A percentile compares a stretch with the other conserved stretches of the same genome.
These are phyloP conservation scores for Torymus tubicola DNA, from an alignment of 2,888 invertebrate genomes.

Conservation along the genomic window DNA sequence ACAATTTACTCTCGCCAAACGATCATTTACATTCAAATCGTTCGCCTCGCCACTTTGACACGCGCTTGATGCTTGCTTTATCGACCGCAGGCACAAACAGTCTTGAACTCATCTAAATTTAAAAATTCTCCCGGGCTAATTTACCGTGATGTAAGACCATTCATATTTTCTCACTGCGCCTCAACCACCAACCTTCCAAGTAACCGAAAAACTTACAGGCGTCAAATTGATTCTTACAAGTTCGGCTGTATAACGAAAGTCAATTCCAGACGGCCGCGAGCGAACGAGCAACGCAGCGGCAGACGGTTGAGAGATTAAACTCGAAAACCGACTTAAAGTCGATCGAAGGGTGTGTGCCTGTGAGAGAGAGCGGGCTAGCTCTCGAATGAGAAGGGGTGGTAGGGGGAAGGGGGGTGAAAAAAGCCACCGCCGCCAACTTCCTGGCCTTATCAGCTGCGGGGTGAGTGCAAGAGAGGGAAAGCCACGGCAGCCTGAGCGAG, in stretches of 20 bases:
- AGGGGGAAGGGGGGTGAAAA: constrained; percentile 8
- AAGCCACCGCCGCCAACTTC: constrained; percentile 16
- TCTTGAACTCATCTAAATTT: not conserved
- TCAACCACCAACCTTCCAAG: not conserved
- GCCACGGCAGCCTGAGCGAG: not conserved
- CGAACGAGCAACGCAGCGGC: constrained; percentile 2
- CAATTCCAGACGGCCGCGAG: constrained; percentile 27
- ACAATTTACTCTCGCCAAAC: too few species aligned
- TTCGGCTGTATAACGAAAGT: constrained; percentile 28
- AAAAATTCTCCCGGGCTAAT: constrained; percentile 10
- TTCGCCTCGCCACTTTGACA: too few species aligned
- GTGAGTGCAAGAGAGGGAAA: not conserved
- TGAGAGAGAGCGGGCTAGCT: not conserved
- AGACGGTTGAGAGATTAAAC: constrained; percentile 45
- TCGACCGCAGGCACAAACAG: too few species aligned
- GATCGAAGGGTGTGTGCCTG: constrained; percentile 14
- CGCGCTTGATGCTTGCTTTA: too few species aligned
- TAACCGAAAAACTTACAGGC: constrained; percentile 8
- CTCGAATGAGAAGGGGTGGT: not conserved
- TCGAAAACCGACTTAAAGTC: constrained; percentile 41
- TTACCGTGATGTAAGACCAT: not conserved
- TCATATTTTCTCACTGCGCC: not conserved
- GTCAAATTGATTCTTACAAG: constrained; percentile 43
- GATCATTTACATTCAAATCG: too few species aligned
- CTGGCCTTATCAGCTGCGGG: constrained; percentile 33